phyloP scores from a whole-genome alignment of 2,888 invertebrate species.

The Agonopterix alstromeriana region DNA sequence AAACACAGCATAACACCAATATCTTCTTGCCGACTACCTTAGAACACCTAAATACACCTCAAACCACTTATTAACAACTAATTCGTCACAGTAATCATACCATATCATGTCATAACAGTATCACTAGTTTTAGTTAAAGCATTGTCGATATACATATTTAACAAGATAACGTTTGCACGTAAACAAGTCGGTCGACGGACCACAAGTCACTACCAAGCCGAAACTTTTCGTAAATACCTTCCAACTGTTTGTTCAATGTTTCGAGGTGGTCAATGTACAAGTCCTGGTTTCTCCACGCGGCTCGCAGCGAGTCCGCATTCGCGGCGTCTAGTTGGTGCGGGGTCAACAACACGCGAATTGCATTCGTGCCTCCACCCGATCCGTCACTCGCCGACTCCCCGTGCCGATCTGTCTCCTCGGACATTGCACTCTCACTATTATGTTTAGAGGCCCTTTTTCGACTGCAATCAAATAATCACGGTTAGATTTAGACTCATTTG shows the following conservation, averaged over 20 bases:
- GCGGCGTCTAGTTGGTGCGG: slow-evolving; percentile 80
- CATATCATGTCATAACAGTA: slow-evolving; percentile 45
- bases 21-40: slow-evolving; percentile 44
- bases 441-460: slow-evolving; percentile 52
- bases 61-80: slow-evolving; percentile 53
- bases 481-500: slow-evolving; percentile 47
- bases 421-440: slow-evolving; percentile 71
- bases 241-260: slow-evolving; percentile 84
- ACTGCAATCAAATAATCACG: slow-evolving; percentile 63
- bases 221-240: slow-evolving; percentile 82
- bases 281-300: slow-evolving; percentile 86
- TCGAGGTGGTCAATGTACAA: slow-evolving; percentile 85
- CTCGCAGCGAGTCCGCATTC: slow-evolving; percentile 80
- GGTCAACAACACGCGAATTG: slow-evolving; percentile 78
- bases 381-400: slow-evolving; percentile 63
- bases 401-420: slow-evolving; percentile 69
- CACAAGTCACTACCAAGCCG: slow-evolving; percentile 67
- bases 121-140: slow-evolving; percentile 75
- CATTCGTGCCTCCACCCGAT: slow-evolving; percentile 67
- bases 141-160: slow-evolving; percentile 68
- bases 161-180: slow-evolving; percentile 51
- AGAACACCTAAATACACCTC: slow-evolving; percentile 66
- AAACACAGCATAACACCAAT: slow-evolving; percentile 45
- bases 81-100: slow-evolving; percentile 61
- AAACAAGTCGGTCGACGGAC: slow-evolving; percentile 45